Evolutionary conservation across 2,888 invertebrate genomes (phyloP), one percentile per base, ranked within the genome.

Genomic region (Siphlonurus alternatus): DNA sequence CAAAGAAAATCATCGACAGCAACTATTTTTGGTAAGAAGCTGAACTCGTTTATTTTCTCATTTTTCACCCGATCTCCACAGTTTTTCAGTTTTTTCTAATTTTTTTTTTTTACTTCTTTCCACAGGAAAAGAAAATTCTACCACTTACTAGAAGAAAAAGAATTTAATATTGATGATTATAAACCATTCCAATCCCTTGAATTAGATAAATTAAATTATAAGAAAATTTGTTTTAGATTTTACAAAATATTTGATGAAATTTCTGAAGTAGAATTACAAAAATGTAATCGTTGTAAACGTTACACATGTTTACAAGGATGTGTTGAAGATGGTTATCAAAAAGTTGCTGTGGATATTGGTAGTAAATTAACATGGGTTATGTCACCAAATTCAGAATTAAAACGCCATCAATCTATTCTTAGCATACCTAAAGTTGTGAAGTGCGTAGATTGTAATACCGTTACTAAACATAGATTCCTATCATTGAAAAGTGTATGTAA

Each of bases 291-390:
- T 65, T 76, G 76, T 69, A 73, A 72, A 61, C 72, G 74, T 22
- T 75, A 74, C 62, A 76, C 76, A 2, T 76, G 76, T 69, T 73
- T 74, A 60, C 70, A 74, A 51, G 74, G 74, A 64, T 76, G 76
- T 61, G 73, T 74, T 0, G 74, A 75, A 64, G 72, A 75, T 61
- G 73, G 74, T 15, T 73, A 72, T 65, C 71, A 72, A 2, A 74
- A 76, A 69, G 73, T 76, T 24, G 76, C 76, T 1, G 73, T 76
- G 25, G 76, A 77, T 68, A 76, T 77, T 64, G 76, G 76, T 23
- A 76, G 76, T 63, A 77, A 76, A 66, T 76, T 73, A 38, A 76
- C 76, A 0, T 76, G 76, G 76, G 72, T 76, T 2, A 72, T 76
- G 62, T 74, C 73, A 5, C 75, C 76, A 1, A 71, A 5, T n/a